Percentiles rank a stretch among this genome's conserved stretches.
phyloP scores from a whole-genome alignment of 2,888 invertebrate species.

The Diaprepes abbreviatus region DNA sequence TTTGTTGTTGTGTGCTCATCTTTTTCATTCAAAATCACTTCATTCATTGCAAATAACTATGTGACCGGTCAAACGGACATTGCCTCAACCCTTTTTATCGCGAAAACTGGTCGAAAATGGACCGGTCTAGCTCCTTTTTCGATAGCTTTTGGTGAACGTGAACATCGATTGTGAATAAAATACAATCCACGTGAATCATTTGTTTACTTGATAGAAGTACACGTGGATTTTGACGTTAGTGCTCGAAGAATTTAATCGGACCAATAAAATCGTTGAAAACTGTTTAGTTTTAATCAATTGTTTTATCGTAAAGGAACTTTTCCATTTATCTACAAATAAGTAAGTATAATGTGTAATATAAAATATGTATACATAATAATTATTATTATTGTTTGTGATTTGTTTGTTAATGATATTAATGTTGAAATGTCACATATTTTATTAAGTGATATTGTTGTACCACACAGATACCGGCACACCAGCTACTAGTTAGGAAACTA shows the following conservation, averaged over 20 bases:
- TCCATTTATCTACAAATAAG: slow-evolving; percentile 5
- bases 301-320: background rate
- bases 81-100: slow-evolving; percentile 10
- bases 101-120: slow-evolving; percentile 29
- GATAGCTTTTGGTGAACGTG: slow-evolving; percentile 8
- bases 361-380: background rate
- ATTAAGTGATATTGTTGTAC: background rate
- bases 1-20: slow-evolving; percentile 36
- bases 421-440: background rate
- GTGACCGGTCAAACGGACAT: slow-evolving; percentile 24
- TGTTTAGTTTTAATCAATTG: no score
- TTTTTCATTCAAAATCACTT: slow-evolving; percentile 39
- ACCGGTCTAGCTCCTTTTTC: slow-evolving; percentile 9
- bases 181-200: slow-evolving; percentile 26
- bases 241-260: background rate
- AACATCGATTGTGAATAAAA: slow-evolving; percentile 7
- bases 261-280: background rate
- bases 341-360: background rate
- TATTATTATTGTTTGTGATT: background rate
- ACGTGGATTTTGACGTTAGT: slow-evolving; percentile 11
- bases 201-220: slow-evolving; percentile 20
- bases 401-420: background rate
- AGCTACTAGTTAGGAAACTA: no score
- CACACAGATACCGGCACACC: no score
- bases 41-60: slow-evolving; percentile 36